Evolutionary conservation across 2,888 invertebrate species (phyloP).

Genomic region (Hymenopus coronatus): DNA sequence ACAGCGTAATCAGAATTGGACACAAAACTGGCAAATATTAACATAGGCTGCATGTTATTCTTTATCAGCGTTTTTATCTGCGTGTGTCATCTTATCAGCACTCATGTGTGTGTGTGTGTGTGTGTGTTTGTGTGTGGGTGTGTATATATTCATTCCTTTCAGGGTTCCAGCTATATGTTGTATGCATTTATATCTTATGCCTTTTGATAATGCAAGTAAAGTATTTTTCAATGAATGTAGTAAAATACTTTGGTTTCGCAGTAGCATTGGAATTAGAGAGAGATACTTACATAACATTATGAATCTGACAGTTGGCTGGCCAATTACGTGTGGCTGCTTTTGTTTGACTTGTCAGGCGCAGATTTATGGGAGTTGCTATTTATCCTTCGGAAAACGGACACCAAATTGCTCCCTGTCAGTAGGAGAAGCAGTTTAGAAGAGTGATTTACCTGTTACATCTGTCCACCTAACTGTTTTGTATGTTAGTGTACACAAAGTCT

Average conservation of each 20-base stretch:
- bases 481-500: neutral
- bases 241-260: neutral
- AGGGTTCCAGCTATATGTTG: too few relatives aligned
- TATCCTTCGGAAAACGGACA: conserved; percentile 1
- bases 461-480: neutral
- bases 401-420: conserved; percentile 17
- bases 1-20: too few relatives aligned
- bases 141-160: too few relatives aligned
- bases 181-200: too few relatives aligned
- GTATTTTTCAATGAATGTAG: neutral
- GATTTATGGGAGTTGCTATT: conserved; percentile 6
- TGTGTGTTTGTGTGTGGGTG: too few relatives aligned
- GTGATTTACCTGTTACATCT: conserved; percentile 6
- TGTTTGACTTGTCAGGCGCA: neutral
- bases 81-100: too few relatives aligned
- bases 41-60: too few relatives aligned
- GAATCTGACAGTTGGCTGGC: neutral
- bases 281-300: neutral
- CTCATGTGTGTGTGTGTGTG: too few relatives aligned
- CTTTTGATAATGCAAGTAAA: too few relatives aligned
- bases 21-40: too few relatives aligned
- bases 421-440: neutral
- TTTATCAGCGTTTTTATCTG: too few relatives aligned
- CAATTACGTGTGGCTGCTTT: conserved; percentile 1
- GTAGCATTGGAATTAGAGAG: neutral